Conservation (phyloP, 2,888 invertebrate species). For the Parnassius apollo region DNA sequence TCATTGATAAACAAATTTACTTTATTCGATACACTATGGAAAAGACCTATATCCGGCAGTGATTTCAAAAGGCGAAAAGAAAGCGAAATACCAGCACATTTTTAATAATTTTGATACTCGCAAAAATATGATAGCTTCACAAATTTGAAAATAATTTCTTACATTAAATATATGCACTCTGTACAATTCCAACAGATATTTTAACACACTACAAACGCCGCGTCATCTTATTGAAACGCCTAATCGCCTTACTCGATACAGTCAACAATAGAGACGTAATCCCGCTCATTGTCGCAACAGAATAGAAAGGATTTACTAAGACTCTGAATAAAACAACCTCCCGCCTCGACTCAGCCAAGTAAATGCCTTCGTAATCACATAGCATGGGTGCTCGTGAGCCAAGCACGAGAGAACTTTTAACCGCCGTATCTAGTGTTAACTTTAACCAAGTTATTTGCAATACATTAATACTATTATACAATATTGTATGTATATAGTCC, state of each 20-base stretch:
- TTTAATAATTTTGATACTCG: no score
- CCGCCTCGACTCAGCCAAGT: constrained; percentile 53
- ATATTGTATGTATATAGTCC: not conserved
- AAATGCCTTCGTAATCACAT: constrained; percentile 67
- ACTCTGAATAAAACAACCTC: constrained; percentile 69
- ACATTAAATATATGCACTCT: no score
- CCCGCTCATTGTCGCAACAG: constrained; percentile 64
- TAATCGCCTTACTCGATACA: constrained; percentile 69
- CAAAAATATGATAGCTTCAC: no score
- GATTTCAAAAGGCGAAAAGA: no score
- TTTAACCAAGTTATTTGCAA: constrained; percentile 33
- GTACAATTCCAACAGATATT: no score
- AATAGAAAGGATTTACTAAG: constrained; percentile 69
- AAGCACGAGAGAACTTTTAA: constrained; percentile 46
- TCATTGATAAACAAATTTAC: no score
- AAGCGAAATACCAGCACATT: no score
- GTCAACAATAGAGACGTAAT: constrained; percentile 62
- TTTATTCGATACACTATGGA: no score
- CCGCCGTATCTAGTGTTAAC: constrained; percentile 24
- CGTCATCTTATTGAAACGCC: constrained; percentile 52
- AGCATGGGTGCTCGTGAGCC: constrained; percentile 45
- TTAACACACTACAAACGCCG: not conserved
- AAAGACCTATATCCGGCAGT: no score
- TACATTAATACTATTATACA: constrained; percentile 23
- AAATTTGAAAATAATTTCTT: no score